Base-by-base conservation (phyloP, 2,113 vertebrate species). In the Petrocephalus microphthalmus region DNA sequence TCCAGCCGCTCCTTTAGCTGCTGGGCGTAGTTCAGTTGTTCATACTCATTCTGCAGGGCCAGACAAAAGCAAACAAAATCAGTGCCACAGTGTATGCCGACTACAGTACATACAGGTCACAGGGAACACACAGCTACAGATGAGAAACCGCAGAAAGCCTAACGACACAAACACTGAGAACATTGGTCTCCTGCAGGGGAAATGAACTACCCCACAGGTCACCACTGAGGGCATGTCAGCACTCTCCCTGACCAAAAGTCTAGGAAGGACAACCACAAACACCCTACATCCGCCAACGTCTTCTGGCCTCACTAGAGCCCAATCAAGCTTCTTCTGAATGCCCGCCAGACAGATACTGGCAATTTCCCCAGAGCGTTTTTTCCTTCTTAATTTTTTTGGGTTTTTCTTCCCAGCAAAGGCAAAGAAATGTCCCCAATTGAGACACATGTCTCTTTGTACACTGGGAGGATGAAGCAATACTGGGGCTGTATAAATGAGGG, bases 1-100 rank as follows among this genome's bases (percentile, higher is more conserved):
- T 99, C 98, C 64, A 99, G 91, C 81, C 96, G 95, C 94, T 99
- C 98, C 92, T 99, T 99, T 91, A 99, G 96, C 92, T 99, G 98
- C 92, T 95, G 97, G 11, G 97, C 98, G 93, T 99, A 99, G 94
- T 99, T 99, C 47, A 99, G 95, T 93, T 99, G 98, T 71, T 99
- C 98, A 89, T 95, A 98, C 92, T 99, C 98, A 93, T 97, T 99
- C 98, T 99, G 93, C 88, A 90, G 90, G 90, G 83, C 33, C 60
- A 88, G 49, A 92, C 20, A 84, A 47, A 49, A 83, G 81, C 1
- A 49, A 42, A 49, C 22, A 49, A 49, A 47, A 2, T 25, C 2
- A 42, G 64, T 20, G 37, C 17, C 33, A 52, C 33, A 19, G 5
- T 1, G 2, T 2, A 15, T 74, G 33, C 11, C 25, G 37, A 37